Base-by-base conservation (phyloP, 2,797 vertebrate species). In the Hyperoplus immaculatus region DNA sequence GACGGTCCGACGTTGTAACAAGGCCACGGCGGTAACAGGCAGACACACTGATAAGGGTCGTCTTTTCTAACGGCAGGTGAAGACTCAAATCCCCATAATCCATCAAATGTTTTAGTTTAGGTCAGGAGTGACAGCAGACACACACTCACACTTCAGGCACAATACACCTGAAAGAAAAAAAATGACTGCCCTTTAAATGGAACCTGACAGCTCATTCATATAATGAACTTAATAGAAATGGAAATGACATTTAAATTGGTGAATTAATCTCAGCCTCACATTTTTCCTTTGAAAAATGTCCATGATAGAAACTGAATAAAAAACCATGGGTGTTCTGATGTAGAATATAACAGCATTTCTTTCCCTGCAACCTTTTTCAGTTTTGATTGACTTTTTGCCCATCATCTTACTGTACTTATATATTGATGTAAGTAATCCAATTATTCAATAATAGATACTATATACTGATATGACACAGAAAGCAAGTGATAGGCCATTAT, bases 71-170 rank as follows among this genome's bases (percentile, higher is more conserved):
- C 70, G 50, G 53, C 84, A 86, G 84, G 83, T 87, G 88, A 86
- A 89, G 65, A 72, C 56, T 86, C 79, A 90, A 92, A 93, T 90
- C 85, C 84, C 72, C 84, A 79, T 89, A 90, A 90, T 91, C 83
- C 86, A 61, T 83, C 58, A 82, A 77, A 82, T 84, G 77, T 93
- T 78, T 78, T 78, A 66, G 58, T 63, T 50, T 65, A 12, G 80
- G 80, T 85, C 77, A 86, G 75, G 39, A 82, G 87, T 86, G 88
- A 91, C 70, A 63, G 65, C 72, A 59, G 69, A 73, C 69, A 80
- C 55, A 57, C 38, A 29, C 29, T 29, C 29, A 29, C 29, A 29
- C 29, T 29, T 29, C 29, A 66, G 9, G 14, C 41, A 67, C 36
- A 15, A 10, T 57, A 56, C 71, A 50, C 36, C 36, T 54, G 8